A percentile compares a stretch with the other conserved stretches of the same genome.
Conservation (phyloP, 2,888 invertebrate genomes). For the Hybos culiciformis region DNA sequence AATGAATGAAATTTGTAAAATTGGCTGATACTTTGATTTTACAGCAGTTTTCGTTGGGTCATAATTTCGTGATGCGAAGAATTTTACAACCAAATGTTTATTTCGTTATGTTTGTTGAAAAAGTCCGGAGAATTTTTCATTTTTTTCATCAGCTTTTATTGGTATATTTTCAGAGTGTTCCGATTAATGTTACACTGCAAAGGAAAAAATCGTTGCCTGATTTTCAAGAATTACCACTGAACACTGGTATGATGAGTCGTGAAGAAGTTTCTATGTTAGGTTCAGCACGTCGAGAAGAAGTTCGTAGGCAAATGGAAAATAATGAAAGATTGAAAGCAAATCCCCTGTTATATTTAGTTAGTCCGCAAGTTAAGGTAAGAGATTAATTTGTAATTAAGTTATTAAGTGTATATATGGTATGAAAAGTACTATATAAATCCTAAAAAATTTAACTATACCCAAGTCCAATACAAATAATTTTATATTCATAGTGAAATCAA, state of each 20-base stretch:
- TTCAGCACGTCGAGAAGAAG: constrained; percentile 86
- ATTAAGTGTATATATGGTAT: neutral
- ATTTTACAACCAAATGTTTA: no score
- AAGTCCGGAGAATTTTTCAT: no score
- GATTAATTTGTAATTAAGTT: neutral
- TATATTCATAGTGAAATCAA: no score
- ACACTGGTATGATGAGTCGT: constrained; percentile 74
- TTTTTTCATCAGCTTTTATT: no score
- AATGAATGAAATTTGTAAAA: no score
- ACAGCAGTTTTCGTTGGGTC: no score
- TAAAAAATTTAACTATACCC: neutral
- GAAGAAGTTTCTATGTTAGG: constrained; percentile 92
- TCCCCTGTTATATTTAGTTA: constrained; percentile 88
- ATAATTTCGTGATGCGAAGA: no score
- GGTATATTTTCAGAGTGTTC: constrained; percentile 73
- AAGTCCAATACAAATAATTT: no score
- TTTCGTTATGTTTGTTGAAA: no score
- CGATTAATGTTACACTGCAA: constrained; percentile 65
- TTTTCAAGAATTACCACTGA: constrained; percentile 69
- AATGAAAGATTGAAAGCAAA: constrained; percentile 85
- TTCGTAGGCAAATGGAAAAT: constrained; percentile 81
- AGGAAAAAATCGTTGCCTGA: constrained; percentile 96
- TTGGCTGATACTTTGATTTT: no score
- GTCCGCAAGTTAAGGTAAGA: constrained; percentile 91
- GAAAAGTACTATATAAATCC: neutral